Evolutionary conservation across 2,888 invertebrate species (phyloP).

Genomic region (Drosophila bunnanda): DNA sequence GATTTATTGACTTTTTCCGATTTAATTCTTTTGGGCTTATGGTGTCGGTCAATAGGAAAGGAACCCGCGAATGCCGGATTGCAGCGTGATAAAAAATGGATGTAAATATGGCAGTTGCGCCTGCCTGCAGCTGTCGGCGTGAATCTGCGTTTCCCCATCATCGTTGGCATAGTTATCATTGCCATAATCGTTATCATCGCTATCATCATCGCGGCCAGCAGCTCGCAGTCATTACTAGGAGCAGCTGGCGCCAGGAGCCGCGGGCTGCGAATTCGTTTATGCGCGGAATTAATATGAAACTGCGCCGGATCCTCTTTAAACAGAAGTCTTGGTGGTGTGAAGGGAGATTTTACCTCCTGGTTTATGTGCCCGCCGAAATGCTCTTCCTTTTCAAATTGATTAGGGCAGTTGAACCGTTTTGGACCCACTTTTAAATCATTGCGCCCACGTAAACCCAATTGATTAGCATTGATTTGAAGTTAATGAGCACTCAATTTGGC

Average conservation of each 20-base stretch:
- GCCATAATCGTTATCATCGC: slow-evolving; percentile 26
- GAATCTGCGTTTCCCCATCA: slow-evolving; percentile 4
- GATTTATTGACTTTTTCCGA: slow-evolving; percentile 17
- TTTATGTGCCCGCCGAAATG: neutral
- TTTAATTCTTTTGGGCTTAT: neutral
- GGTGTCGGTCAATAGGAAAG: neutral
- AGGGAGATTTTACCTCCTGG: neutral
- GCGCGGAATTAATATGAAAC: slow-evolving; percentile 45
- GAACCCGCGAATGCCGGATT: slow-evolving; percentile 1
- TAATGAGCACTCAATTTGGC: slow-evolving; percentile 73
- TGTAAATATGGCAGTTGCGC: slow-evolving; percentile 25
- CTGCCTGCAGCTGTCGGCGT: slow-evolving; percentile 5
- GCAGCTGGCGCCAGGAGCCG: slow-evolving; percentile 50
- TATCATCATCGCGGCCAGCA: slow-evolving; percentile 36
- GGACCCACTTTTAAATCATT: slow-evolving; percentile 16
- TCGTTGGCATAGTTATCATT: slow-evolving; percentile 31
- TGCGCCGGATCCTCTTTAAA: slow-evolving; percentile 7
- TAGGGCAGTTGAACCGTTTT: slow-evolving; percentile 6
- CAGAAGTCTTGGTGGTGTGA: neutral
- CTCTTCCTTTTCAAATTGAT: slow-evolving; percentile 5
- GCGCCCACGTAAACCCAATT: slow-evolving; percentile 45
- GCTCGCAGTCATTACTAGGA: slow-evolving; percentile 52
- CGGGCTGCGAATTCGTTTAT: slow-evolving; percentile 66
- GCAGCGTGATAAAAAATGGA: slow-evolving; percentile 18
- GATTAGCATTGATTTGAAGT: slow-evolving; percentile 79